These are phyloP conservation scores for Carterocephalus palaemon DNA, from an alignment of 2,888 invertebrate species.

Conservation along the genomic window DNA sequence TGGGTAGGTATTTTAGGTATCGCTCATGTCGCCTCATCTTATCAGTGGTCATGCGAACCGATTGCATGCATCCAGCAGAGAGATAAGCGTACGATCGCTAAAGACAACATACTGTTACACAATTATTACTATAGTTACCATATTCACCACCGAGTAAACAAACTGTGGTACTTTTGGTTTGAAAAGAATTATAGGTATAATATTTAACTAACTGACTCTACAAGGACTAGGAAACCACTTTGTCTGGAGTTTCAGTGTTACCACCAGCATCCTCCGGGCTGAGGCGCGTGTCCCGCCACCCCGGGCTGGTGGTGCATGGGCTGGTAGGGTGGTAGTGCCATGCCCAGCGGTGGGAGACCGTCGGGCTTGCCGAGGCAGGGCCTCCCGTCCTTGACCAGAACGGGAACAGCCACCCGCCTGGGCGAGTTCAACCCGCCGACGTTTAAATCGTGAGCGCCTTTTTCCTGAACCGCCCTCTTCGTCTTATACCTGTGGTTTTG, in stretches of 20 bases:
- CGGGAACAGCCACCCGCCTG: constrained; percentile 94
- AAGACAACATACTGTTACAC: background rate
- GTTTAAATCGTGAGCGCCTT: constrained; percentile 85
- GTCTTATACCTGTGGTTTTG: constrained; percentile 99
- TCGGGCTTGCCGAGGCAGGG: constrained; percentile 86
- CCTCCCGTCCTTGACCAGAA: constrained; percentile 95
- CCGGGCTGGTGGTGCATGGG: constrained; percentile 67
- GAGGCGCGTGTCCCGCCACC: constrained; percentile 56
- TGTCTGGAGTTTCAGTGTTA: constrained; percentile 44
- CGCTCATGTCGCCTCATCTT: constrained; percentile 28
- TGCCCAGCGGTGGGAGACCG: constrained; percentile 70
- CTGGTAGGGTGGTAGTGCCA: constrained; percentile 73
- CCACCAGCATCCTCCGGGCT: constrained; percentile 78
- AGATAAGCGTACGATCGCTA: constrained; percentile 32
- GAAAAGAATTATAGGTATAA: background rate
- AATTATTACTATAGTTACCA: constrained; percentile 1
- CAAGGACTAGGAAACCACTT: constrained; percentile 63
- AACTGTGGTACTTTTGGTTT: background rate
- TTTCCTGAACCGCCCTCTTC: constrained; percentile 97
- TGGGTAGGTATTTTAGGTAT: too few relatives aligned
- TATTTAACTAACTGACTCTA: constrained; percentile 25
- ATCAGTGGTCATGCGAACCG: constrained; percentile 36
- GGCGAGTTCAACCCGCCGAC: constrained; percentile 88
- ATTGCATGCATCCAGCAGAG: constrained; percentile 37
- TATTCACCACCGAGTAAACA: background rate